These are phyloP conservation scores for Anthrax anthrax DNA, from an alignment of 2,888 invertebrate genomes.

Conservation along the genomic window DNA sequence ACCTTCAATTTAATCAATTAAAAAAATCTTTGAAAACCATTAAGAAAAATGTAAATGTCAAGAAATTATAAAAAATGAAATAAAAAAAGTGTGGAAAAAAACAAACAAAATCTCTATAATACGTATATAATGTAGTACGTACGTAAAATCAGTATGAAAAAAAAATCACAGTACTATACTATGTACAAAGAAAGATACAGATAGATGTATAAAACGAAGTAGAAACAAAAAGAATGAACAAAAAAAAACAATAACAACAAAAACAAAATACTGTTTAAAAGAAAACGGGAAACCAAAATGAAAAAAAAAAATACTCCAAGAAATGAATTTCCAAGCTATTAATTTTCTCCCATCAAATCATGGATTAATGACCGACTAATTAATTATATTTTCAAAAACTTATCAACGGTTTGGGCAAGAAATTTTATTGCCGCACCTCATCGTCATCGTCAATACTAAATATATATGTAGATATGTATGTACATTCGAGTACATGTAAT, in stretches of 20 bases:
- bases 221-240: not conserved
- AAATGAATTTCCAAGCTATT: not conserved
- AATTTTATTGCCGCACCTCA: not conserved
- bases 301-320: too few species aligned
- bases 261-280: not conserved
- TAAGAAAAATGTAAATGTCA: not conserved
- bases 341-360: not conserved
- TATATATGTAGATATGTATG: too few species aligned
- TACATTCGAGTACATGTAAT: too few species aligned
- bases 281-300: too few species aligned
- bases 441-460: not conserved
- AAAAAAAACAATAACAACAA: not conserved
- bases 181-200: too few species aligned
- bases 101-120: too few species aligned
- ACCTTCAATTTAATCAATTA: not conserved
- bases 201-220: too few species aligned
- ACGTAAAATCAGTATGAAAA: too few species aligned
- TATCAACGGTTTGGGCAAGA: not conserved
- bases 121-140: too few species aligned
- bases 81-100: too few species aligned
- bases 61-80: not conserved
- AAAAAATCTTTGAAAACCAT: not conserved
- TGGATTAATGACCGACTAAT: not conserved
- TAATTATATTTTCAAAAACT: not conserved
- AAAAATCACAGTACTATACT: too few species aligned